A percentile compares a stretch with the other conserved stretches of the same genome.
Conservation (phyloP, 2,888 invertebrate genomes). For the Melipona beecheii region DNA sequence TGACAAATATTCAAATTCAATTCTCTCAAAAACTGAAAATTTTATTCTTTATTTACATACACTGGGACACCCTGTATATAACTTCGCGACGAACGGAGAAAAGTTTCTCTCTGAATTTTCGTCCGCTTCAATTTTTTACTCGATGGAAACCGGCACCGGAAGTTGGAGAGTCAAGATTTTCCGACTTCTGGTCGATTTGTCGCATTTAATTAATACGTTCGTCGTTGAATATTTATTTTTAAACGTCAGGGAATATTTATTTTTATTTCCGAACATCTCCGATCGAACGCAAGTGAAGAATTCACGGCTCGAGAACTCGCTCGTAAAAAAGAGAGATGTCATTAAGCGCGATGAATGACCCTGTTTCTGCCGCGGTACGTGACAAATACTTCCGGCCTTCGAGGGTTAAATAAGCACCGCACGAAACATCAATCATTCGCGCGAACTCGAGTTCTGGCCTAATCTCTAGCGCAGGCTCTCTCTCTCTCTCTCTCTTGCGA, state of each 20-base stretch:
- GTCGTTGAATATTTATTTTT: too few species aligned
- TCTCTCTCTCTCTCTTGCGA: not conserved
- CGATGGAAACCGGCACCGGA: not conserved
- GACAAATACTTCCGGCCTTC: constrained; percentile 22
- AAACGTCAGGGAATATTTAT: too few species aligned
- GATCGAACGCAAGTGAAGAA: not conserved
- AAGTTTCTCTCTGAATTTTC: too few species aligned
- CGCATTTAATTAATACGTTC: not conserved
- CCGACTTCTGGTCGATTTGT: not conserved
- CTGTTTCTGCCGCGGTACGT: constrained; percentile 2
- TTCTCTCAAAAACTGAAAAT: too few species aligned
- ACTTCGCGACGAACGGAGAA: too few species aligned
- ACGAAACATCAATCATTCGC: constrained; percentile 32
- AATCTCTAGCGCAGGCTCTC: constrained; percentile 6
- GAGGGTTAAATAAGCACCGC: constrained; percentile 25
- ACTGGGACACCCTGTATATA: too few species aligned
- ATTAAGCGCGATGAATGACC: not conserved
- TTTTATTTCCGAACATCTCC: too few species aligned
- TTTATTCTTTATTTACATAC: too few species aligned
- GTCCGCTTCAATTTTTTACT: too few species aligned
- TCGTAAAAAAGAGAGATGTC: not conserved
- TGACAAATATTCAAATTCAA: too few species aligned
- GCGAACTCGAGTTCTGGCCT: constrained; percentile 10
- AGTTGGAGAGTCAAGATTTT: not conserved
- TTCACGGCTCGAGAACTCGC: not conserved